Evolutionary conservation across 2,888 invertebrate species (phyloP).

Genomic region (Oscheius myriophilus): DNA sequence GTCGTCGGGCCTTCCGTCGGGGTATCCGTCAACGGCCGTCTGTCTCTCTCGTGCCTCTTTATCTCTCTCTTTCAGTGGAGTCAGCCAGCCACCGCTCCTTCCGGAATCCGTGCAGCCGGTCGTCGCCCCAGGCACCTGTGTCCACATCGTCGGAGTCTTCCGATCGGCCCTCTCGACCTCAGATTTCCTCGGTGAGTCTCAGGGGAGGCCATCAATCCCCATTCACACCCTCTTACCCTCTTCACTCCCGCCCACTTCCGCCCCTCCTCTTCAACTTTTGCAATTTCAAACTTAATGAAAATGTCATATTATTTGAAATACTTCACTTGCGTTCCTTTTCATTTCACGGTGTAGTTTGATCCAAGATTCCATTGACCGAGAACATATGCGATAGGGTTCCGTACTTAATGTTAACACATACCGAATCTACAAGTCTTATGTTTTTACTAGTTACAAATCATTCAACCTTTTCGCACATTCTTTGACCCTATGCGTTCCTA

Average conservation of each 20-base stretch:
- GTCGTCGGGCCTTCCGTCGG: constrained; percentile 26
- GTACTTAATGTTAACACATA: no score
- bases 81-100: constrained; percentile 21
- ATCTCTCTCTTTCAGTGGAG: constrained; percentile 31
- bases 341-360: no score
- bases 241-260: background rate
- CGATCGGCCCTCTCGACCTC: constrained; percentile 40
- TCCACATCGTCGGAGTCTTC: constrained; percentile 64
- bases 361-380: no score
- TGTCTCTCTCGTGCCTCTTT: background rate
- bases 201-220: background rate
- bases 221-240: background rate
- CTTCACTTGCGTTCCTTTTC: no score
- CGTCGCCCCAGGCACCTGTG: constrained; percentile 65
- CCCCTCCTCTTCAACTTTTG: background rate
- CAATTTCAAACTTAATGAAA: no score
- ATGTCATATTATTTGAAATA: no score
- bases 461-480: no score
- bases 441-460: no score
- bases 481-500: no score
- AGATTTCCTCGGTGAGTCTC: constrained; percentile 25
- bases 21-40: constrained; percentile 10
- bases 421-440: no score
- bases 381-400: no score
- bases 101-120: constrained; percentile 61